Conservation (phyloP, 2,113 vertebrate genomes). For the Phycodurus eques region DNA sequence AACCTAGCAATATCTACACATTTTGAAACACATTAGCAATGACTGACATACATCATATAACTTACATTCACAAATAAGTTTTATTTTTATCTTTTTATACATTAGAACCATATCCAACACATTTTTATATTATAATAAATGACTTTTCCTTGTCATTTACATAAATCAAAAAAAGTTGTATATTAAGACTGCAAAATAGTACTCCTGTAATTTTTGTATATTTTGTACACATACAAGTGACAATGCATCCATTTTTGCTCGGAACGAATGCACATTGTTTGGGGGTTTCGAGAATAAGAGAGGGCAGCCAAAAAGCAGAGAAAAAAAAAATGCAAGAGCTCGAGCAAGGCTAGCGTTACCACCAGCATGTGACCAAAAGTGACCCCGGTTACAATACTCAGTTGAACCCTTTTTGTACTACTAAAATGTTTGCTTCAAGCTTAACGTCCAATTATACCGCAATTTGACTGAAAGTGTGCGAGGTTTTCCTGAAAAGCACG, state of each 20-base stretch:
- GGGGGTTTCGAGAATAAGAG: slow-evolving; percentile 28
- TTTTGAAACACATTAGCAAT: background rate
- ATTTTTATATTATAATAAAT: slow-evolving; percentile 75
- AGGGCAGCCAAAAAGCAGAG: slow-evolving; percentile 65
- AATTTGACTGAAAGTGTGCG: slow-evolving; percentile 23
- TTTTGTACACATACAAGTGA: slow-evolving; percentile 70
- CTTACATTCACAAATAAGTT: slow-evolving; percentile 75
- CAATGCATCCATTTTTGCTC: slow-evolving; percentile 55
- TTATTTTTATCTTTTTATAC: slow-evolving; percentile 74
- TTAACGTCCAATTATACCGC: slow-evolving; percentile 20
- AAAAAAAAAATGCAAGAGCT: slow-evolving; percentile 61
- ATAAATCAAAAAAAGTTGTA: slow-evolving; percentile 67
- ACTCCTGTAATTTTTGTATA: slow-evolving; percentile 69
- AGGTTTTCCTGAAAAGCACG: slow-evolving; percentile 36
- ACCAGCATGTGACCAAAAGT: slow-evolving; percentile 56
- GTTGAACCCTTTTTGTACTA: slow-evolving; percentile 31
- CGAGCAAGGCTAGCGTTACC: slow-evolving; percentile 61
- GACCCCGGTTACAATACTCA: slow-evolving; percentile 48
- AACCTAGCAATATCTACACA: background rate
- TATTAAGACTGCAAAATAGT: slow-evolving; percentile 78
- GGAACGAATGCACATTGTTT: slow-evolving; percentile 50
- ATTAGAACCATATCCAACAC: slow-evolving; percentile 76
- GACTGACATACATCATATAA: background rate
- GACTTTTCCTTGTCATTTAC: slow-evolving; percentile 68
- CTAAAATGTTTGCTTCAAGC: slow-evolving; percentile 21